Percentiles rank a stretch among this genome's conserved stretches.
These are phyloP conservation scores for Epiblema foenella DNA, from an alignment of 2,888 invertebrate genomes.

Conservation along the genomic window DNA sequence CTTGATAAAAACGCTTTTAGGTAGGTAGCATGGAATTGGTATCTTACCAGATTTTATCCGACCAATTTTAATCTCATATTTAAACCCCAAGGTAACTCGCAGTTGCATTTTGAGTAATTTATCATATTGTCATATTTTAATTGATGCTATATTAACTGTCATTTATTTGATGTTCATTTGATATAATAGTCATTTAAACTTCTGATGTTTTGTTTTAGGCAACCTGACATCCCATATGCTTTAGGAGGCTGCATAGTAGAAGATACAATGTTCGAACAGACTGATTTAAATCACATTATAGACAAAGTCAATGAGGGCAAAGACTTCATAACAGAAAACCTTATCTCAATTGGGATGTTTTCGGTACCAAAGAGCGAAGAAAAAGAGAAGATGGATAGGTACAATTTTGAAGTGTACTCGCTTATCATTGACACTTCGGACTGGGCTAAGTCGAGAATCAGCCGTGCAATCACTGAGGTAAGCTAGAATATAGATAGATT, in stretches of 20 bases:
- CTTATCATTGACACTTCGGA: slow-evolving; percentile 68
- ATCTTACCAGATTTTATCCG: not conserved
- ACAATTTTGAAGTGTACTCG: slow-evolving; percentile 74
- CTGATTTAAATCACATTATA: slow-evolving; percentile 63
- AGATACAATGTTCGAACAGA: slow-evolving; percentile 63
- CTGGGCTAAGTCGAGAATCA: slow-evolving; percentile 70
- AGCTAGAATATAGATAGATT: slow-evolving; percentile 7
- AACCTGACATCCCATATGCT: slow-evolving; percentile 74
- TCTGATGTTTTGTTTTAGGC: slow-evolving; percentile 62
- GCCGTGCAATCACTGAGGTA: slow-evolving; percentile 70
- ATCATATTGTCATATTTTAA: not conserved
- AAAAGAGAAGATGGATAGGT: slow-evolving; percentile 50
- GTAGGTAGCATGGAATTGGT: not conserved
- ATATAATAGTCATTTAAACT: not conserved
- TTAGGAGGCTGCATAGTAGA: slow-evolving; percentile 79
- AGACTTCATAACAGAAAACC: slow-evolving; percentile 67
- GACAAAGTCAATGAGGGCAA: slow-evolving; percentile 58
- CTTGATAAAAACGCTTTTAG: not conserved
- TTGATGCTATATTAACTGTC: not conserved
- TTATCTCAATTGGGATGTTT: slow-evolving; percentile 73
- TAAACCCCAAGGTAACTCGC: not conserved
- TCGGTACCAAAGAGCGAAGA: slow-evolving; percentile 61
- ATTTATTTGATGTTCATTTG: not conserved
- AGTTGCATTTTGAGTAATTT: not conserved
- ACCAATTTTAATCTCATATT: not conserved